Percentiles rank a stretch among this genome's conserved stretches.
phyloP scores from a whole-genome alignment of 2,888 invertebrate genomes.

The Abscondita cerata region DNA sequence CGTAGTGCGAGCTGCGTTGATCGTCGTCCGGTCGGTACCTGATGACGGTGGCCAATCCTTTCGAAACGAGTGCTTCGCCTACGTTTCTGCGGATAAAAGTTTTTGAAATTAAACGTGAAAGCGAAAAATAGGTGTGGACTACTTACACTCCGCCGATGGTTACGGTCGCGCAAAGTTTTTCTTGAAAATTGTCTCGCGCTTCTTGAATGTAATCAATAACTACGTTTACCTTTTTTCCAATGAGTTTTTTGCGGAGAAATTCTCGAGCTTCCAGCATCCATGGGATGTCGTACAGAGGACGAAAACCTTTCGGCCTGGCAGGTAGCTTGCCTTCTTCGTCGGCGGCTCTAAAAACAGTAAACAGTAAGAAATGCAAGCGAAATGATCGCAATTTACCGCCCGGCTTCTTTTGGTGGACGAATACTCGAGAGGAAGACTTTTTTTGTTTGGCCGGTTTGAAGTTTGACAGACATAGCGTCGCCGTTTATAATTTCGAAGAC shows the following conservation, averaged over 20 bases:
- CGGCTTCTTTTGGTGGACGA: slow-evolving; percentile 84
- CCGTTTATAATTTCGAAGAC: slow-evolving; percentile 94
- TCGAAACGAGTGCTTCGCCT: slow-evolving; percentile 90
- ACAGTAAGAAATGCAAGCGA: slow-evolving; percentile 12
- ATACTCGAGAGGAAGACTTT: slow-evolving; percentile 97
- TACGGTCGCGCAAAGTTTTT: slow-evolving; percentile 95
- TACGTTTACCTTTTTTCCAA: slow-evolving; percentile 93
- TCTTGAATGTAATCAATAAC: slow-evolving; percentile 97
- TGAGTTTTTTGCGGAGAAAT: slow-evolving; percentile 91
- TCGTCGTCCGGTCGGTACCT: slow-evolving; percentile 96
- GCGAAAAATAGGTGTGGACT: neutral
- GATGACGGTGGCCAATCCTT: slow-evolving; percentile 92
- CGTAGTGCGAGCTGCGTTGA: slow-evolving; percentile 92
- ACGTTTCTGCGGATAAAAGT: slow-evolving; percentile 72
- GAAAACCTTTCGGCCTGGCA: slow-evolving; percentile 75
- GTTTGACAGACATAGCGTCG: slow-evolving; percentile 88
- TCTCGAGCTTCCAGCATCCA: slow-evolving; percentile 99
- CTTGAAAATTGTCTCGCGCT: slow-evolving; percentile 90
- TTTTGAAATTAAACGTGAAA: neutral
- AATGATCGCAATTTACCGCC: slow-evolving; percentile 47
- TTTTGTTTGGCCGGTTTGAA: slow-evolving; percentile 77
- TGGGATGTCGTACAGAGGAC: slow-evolving; percentile 96
- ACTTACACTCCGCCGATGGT: slow-evolving; percentile 78
- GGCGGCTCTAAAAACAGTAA: slow-evolving; percentile 60
- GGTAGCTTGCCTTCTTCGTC: slow-evolving; percentile 74